Percentiles rank a stretch among this genome's conserved stretches.
These are phyloP conservation scores for Bombus sylvicola DNA, from an alignment of 1,140 invertebrate genomes.

Conservation along the genomic window DNA sequence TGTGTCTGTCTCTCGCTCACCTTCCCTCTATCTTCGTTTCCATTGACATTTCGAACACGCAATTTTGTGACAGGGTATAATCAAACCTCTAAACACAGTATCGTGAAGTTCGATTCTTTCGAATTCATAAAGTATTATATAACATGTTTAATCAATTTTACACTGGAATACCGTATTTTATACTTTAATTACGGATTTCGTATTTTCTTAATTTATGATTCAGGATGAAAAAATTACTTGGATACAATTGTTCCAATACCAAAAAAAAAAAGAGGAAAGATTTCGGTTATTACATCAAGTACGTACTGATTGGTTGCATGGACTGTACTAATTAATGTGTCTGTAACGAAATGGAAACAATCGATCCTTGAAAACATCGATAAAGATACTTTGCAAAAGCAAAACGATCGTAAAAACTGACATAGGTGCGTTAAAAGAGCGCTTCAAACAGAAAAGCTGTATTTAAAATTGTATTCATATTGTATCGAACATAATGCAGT, in stretches of 20 bases:
- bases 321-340: background rate
- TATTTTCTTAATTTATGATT: background rate
- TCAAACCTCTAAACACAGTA: background rate
- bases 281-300: background rate
- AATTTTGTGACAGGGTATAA: conserved; percentile 24
- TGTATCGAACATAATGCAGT: background rate
- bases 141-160: background rate
- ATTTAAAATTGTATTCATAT: conserved; percentile 10
- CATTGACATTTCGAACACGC: conserved; percentile 3
- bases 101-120: conserved; percentile 3
- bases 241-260: background rate
- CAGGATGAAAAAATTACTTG: no score
- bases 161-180: background rate
- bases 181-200: background rate
- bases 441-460: conserved; percentile 4
- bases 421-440: background rate
- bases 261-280: background rate
- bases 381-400: background rate
- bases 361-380: background rate
- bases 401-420: background rate
- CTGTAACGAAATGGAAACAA: background rate
- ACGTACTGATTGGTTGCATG: background rate
- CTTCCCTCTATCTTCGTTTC: background rate
- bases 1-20: background rate
- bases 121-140: background rate